Base-by-base conservation (phyloP, 2,113 vertebrate species). In the Capricornis sumatraensis region DNA sequence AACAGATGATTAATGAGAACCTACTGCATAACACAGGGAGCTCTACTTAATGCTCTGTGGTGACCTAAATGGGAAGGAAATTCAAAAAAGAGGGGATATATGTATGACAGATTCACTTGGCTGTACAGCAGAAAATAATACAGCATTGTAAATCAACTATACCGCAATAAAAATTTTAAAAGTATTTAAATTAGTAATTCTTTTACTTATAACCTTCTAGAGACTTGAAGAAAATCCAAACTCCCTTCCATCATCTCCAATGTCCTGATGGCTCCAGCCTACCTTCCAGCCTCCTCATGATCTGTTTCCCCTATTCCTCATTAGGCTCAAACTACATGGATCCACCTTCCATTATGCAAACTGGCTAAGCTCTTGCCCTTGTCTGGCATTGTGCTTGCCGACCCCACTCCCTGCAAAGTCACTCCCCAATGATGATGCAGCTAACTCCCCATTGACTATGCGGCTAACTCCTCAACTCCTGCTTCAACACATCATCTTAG, bases 401-500 rank as follows among this genome's bases (percentile, higher is more conserved):
- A 28, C 23, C 30, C 13, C 2, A 58, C 17, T 45, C 12, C 40
- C 45, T 82, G 53, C 30, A 47, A 89, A 93, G 47, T 11, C 67
- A 43, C 53, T 87, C 19, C 30, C 27, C 43, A 5, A 0, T 7
- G 15, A 23, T 6, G 12, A 28, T 5, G 12, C 0, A 7, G 74
- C 25, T 52, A 30, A 83, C 50, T 67, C 36, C 57, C 4, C 64
- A 67, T 1, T n/a, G 30, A 67, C 62, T 9, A 67, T n/a, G 62
- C 2, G 2, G 81, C 19, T 64, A 30, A 87, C 62, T 78, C 40
- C 76, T 60, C 17, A 60, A 57, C 7, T 30, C 19, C 74, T 2
- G 6, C 81, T 83, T 86, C 21, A 60, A n/a, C 17, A 16, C 19
- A 50, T 9, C 74, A 21, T 40, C 36, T 40, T 36, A 43, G 14